A percentile compares a stretch with the other conserved stretches of the same genome.
These are phyloP conservation scores for Carabus problematicus DNA, from an alignment of 2,888 invertebrate species.

Conservation along the genomic window DNA sequence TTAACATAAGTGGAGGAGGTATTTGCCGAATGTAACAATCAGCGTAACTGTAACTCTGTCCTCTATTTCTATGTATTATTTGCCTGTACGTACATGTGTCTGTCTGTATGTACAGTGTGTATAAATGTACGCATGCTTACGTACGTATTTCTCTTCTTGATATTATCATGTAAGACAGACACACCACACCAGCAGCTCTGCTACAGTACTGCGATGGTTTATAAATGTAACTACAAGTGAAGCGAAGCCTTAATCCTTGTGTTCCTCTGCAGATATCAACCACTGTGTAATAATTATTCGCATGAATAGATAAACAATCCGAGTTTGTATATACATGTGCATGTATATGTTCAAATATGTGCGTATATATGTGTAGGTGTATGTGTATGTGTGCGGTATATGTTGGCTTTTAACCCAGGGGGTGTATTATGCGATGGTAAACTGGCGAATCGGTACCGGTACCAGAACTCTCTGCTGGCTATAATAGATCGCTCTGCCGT, in stretches of 20 bases:
- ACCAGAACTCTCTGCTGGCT: too few species aligned
- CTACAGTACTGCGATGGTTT: constrained; percentile 17
- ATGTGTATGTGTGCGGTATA: neutral
- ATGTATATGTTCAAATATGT: neutral
- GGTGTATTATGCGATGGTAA: too few species aligned
- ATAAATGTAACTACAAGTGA: constrained; percentile 31
- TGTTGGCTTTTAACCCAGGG: too few species aligned
- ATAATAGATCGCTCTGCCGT: too few species aligned
- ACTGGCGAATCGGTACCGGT: too few species aligned
- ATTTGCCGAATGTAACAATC: constrained; percentile 25
- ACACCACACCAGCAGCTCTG: neutral
- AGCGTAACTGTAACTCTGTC: too few species aligned
- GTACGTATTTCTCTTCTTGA: constrained; percentile 19
- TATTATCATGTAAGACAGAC: constrained; percentile 34
- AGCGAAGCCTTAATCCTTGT: constrained; percentile 26
- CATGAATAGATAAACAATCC: constrained; percentile 40
- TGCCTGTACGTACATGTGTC: neutral
- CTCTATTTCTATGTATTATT: neutral
- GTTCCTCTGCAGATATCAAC: constrained; percentile 40
- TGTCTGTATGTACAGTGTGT: constrained; percentile 16
- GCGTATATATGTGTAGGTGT: neutral
- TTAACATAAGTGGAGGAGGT: constrained; percentile 20
- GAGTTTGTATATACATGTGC: neutral
- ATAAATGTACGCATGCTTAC: too few species aligned
- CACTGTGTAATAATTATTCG: constrained; percentile 40